Base-by-base conservation (phyloP, 2,888 invertebrate species). In the Helleia helle region DNA sequence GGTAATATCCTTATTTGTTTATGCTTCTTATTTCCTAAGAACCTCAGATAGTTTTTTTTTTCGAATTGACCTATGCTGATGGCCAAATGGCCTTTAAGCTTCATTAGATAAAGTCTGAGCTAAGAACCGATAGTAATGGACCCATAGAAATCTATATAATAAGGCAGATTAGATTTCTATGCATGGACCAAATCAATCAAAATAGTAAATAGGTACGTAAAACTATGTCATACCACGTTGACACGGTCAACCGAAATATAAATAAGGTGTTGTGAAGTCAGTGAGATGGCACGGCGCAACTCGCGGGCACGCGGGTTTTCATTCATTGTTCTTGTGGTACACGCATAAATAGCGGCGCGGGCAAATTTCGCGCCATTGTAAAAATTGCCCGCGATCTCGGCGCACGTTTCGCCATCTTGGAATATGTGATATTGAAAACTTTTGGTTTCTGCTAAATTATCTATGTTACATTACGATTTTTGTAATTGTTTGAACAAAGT, bases 291-390 rank as follows among this genome's bases (percentile, higher is more conserved):
- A 18, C 39, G 30, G 15, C 25, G 43, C 43, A 36, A 15, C 25
- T 37, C 28, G 24, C 30, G 17, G 15, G n/a, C 26, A 13, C 25
- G 24, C 31, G 18, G 22, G 31, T 31, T 30, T 50, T 47, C 54
- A 55, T 67, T 69, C 62, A 63, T 47, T 31, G 51, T 38, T 44
- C 40, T 29, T 30, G 9, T 29, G 40, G 41, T 26, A 51, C 49
- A 39, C 43, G 55, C 67, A 71, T 74, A 71, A 64, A 73, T 67
- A 68, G 46, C 44, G 38, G 46, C 49, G 56, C 57, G 53, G 50
- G 46, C 47, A 38, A 36, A 51, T 65, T 73, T 69, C 68, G 59
- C 66, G 71, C 65, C 73, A 77, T 69, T 75, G 56, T 55, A 42
- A 14, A 31, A 30, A 13, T 54, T 52, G 51, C 38, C 54, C 51